Base-by-base conservation (phyloP, 2,113 vertebrate genomes). In the Lophura nycthemera region DNA sequence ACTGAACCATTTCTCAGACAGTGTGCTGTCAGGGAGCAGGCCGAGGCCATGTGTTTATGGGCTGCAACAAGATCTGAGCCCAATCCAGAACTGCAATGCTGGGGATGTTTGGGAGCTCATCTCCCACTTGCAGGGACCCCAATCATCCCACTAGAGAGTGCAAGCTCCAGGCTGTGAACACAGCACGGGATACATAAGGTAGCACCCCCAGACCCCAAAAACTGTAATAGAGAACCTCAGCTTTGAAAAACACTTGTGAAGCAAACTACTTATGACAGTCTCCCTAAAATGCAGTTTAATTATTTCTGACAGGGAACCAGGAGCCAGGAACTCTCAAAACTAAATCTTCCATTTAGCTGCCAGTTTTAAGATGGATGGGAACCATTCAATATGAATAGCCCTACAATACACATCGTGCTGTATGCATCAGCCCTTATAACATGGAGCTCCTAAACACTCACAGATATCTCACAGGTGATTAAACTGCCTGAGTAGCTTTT, bases 391-490 rank as follows among this genome's bases (percentile, higher is more conserved):
- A 91, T 83, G 87, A 87, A 87, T 8, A 81, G 76, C 57, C 40
- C 90, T 80, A 70, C 54, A 70, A 70, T 67, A 77, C 64, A 40
- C 59, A 72, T 40, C n/a, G 65, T 59, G 47, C 76, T 54, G 45
- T 6, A 56, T 3, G 21, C 48, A 57, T 80, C 15, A 45, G n/a
- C n/a, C n/a, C n/a, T n/a, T n/a, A n/a, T n/a, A n/a, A 91, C 70
- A 86, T 3, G 43, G 86, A 2, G 8, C 73, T 94, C 79, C 87
- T 71, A 92, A 83, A 84, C 3, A 50, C 48, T 90, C 71, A 78
- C 65, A 89, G 74, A 42, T 87, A 96, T 79, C 91, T 92, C 96
- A 96, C 57, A 83, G 74, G 60, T 72, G 94, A 85, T 96, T 92
- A 92, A 95, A 90, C 29, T 77, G 77, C 45, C 88, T 57, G 61